A percentile compares a stretch with the other conserved stretches of the same genome.
Conservation (phyloP, 2,113 vertebrate species). For the Emydura subglobosa region DNA sequence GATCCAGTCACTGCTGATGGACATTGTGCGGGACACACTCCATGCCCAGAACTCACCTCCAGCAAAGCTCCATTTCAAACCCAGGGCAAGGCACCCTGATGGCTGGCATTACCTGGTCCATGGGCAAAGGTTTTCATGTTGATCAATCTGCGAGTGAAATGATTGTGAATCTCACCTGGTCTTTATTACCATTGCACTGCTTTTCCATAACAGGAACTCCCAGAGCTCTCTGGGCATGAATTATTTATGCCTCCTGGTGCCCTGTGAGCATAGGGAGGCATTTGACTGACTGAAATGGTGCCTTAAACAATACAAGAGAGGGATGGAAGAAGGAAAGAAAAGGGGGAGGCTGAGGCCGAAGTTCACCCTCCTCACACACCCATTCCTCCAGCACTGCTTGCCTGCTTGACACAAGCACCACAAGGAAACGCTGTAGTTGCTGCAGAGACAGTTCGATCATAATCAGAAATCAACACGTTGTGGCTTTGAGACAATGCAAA, state of each 20-base stretch:
- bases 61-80: not conserved
- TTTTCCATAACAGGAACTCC: not conserved
- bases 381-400: slow-evolving; percentile 56
- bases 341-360: slow-evolving; percentile 22
- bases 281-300: slow-evolving; percentile 11
- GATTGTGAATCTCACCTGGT: accelerated
- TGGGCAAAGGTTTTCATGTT: accelerated
- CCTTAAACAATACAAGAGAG: slow-evolving; percentile 29
- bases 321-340: slow-evolving; percentile 13
- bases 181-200: not conserved
- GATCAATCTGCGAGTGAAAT: not conserved
- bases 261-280: not conserved
- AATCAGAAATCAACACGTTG: slow-evolving; percentile 54
- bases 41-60: not conserved
- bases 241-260: not conserved
- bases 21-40: not conserved
- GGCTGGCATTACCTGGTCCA: not conserved
- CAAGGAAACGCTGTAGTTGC: not conserved
- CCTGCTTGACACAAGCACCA: slow-evolving; percentile 44
- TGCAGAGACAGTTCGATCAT: slow-evolving; percentile 2
- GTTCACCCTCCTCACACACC: not conserved
- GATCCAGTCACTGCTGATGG: not conserved
- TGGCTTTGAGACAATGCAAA: slow-evolving; percentile 58
- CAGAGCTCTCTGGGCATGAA: not conserved
- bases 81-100: not conserved